Evolutionary conservation across 2,797 vertebrate species (phyloP), one percentile per base, ranked within the genome.

Genomic region (Helarctos malayanus): DNA sequence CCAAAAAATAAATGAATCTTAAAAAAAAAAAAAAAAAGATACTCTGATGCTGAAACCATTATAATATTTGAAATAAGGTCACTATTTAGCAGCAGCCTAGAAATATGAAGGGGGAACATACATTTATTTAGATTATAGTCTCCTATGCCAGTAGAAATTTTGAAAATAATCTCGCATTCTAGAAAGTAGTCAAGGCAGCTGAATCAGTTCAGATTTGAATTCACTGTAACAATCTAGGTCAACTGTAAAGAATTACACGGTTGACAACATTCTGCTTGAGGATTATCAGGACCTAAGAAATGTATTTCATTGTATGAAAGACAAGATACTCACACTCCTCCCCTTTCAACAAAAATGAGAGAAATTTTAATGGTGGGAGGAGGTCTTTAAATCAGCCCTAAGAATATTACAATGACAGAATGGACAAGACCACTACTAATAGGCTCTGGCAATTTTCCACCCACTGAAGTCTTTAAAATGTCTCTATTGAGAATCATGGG

Each of bases 291-390:
- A 59, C 32, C 27, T 59, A 52, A 95, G 61, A 91, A 56, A 94
- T 89, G n/a, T n/a, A 57, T 95, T 97, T 92, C 73, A 83, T 38
- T 85, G 38, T 79, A 16, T 91, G 32, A 95, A 96, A 89, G 85
- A 94, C 0, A 69, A 69, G 57, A 45, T 65, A 89, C 41, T 54
- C 49, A 73, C 18, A 38, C 6, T 59, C 78, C 54, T 45, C 19
- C 18, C 29, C 23, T 38, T 47, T 32, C 35, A 86, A 93, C 7
- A 96, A 92, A 92, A 91, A 75, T 75, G 38, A 86, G 10, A 93
- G 16, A 65, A 85, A 71, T 89, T 95, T 94, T 79, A 87, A 81
- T n/a, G 41, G 29, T 56, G 27, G 23, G 68, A 93, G 38, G 41
- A 94, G 27, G 4, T 13, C 47, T 94, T 91, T 81, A 91, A 79